phyloP scores from a whole-genome alignment of 2,797 vertebrate species.

The Acridotheres tristis region DNA sequence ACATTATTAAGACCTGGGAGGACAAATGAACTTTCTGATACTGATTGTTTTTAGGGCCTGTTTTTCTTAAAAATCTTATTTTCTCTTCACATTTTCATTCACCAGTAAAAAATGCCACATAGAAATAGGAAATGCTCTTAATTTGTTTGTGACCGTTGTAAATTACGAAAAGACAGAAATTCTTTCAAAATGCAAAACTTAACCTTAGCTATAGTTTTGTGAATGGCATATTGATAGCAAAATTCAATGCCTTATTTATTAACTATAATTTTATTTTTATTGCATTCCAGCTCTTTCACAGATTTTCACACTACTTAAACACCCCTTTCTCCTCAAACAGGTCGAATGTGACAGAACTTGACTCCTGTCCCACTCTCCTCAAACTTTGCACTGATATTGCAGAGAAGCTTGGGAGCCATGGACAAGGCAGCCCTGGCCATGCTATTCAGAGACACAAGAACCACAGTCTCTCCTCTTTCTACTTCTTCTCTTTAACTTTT shows the following conservation, averaged over 20 bases:
- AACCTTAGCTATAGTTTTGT: background rate
- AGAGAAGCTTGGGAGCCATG: too few species aligned
- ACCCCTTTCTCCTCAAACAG: background rate
- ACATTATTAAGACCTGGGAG: background rate
- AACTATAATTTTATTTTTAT: background rate
- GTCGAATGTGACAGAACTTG: rapidly evolving
- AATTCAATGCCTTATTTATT: background rate
- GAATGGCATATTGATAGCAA: background rate
- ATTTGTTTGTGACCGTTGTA: background rate
- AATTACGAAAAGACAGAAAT: background rate
- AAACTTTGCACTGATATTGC: background rate
- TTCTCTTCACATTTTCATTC: background rate
- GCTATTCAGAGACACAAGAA: background rate
- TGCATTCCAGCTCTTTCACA: background rate
- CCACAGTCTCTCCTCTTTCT: background rate
- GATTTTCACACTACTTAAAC: background rate
- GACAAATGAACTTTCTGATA: background rate
- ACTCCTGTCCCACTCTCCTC: background rate
- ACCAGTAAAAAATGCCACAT: background rate
- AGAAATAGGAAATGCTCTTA: background rate
- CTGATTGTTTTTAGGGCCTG: background rate
- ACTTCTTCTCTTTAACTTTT: background rate
- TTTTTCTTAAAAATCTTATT: background rate
- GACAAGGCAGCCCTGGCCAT: background rate
- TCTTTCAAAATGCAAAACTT: background rate